These are phyloP conservation scores for Asobara japonica DNA, from an alignment of 1,140 invertebrate species.

Conservation along the genomic window DNA sequence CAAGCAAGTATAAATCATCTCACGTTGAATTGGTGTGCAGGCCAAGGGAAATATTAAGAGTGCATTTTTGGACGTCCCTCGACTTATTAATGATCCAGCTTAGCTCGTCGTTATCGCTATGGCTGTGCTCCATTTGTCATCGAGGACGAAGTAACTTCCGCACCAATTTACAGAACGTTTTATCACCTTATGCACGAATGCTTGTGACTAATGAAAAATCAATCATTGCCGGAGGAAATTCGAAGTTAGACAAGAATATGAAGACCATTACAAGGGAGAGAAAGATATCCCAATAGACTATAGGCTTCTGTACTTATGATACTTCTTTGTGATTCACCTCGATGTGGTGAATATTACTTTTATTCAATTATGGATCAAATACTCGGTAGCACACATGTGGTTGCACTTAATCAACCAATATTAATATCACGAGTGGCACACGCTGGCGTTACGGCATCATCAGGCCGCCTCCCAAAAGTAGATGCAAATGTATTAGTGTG, in stretches of 20 bases:
- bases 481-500: background rate
- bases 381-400: conserved; percentile 48
- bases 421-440: conserved; percentile 56
- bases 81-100: conserved; percentile 18
- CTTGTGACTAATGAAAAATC: background rate
- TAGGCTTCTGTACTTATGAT: background rate
- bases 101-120: conserved; percentile 15
- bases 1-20: conserved; percentile 3
- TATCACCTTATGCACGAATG: background rate
- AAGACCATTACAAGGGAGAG: background rate
- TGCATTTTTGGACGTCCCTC: background rate
- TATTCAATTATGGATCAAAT: background rate
- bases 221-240: too few species aligned
- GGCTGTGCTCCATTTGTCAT: background rate
- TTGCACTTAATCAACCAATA: conserved; percentile 63
- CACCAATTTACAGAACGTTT: background rate
- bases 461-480: background rate
- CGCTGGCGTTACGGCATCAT: conserved; percentile 30
- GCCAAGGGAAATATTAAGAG: conserved; percentile 33
- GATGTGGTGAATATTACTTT: background rate
- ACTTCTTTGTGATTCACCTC: background rate
- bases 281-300: too few species aligned
- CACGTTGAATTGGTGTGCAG: conserved; percentile 1
- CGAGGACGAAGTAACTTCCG: background rate
- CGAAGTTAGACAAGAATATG: too few species aligned